Base-by-base conservation (phyloP, 2,797 vertebrate species). In the Poecile montanus region DNA sequence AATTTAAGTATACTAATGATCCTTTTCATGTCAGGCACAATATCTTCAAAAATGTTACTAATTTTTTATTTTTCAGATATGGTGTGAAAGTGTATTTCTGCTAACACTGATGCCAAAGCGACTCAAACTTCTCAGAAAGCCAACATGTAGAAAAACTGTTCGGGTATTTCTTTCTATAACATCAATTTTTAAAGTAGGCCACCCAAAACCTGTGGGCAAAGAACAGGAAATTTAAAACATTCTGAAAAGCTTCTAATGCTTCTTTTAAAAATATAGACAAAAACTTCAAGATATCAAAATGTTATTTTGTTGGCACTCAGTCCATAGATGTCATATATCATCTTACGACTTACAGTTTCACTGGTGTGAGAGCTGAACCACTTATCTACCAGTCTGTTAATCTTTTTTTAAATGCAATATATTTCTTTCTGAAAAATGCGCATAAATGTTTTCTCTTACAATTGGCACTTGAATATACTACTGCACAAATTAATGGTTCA, bases 321-420 rank as follows among this genome's bases (percentile, higher is more conserved):
- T 42, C 16, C n/a, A 16, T 36, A 86, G 13, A 36, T 50, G 38
- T 4, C 29, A 25, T 45, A 15, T 30, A 54, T 72, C 12, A 54
- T 45, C 26, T 42, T 63, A 27, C 7, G 32, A 32, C 17, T 78
- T 58, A 42, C 4, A n/a, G 8, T 36, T 68, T 83, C 40, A 32
- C 42, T 4, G 1, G 20, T 48, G 16, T 0, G 0, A 71, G 16
- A 81, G 26, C 48, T 36, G 26, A 85, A 53, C 8, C 3, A 50
- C 19, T 40, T 40, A 38, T 72, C 47, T 63, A 44, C 36, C 15
- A 21, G 11, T 17, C 7, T 10, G 29, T 25, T 62, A 13, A 18
- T 25, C 21, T 20, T 66, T n/a, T 54, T 58, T 26, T 29, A 21
- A 77, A 56, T 18, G 3, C 30, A 85, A 44, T 34, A 7, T 60